A percentile compares a stretch with the other conserved stretches of the same genome.
phyloP scores from a whole-genome alignment of 2,113 vertebrate species.

The Rhadina sibilatrix region DNA sequence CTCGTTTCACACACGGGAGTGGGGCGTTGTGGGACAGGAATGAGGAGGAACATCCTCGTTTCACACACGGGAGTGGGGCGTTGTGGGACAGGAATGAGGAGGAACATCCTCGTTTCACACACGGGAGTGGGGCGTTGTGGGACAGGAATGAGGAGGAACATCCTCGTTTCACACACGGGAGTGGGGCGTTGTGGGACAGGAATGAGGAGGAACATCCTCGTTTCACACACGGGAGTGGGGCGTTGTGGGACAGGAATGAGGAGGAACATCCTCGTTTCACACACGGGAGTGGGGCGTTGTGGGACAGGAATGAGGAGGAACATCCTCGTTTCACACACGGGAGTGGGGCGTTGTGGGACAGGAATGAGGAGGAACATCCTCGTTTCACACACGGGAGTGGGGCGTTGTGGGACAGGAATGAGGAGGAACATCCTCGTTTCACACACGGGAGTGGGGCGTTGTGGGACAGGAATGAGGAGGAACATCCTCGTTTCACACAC shows the following conservation, averaged over 20 bases:
- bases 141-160: not conserved
- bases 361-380: not conserved
- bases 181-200: not conserved
- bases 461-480: not conserved
- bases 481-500: fast-evolving
- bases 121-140: not conserved
- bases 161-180: fast-evolving
- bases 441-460: not conserved
- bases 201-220: fast-evolving
- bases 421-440: not conserved
- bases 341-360: not conserved
- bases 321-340: fast-evolving
- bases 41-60: fast-evolving
- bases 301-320: not conserved
- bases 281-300: not conserved
- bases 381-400: not conserved
- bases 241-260: not conserved
- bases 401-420: not conserved
- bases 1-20: fast-evolving
- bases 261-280: not conserved
- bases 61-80: not conserved
- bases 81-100: not conserved
- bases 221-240: not conserved
- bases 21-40: not conserved
- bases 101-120: not conserved